These are phyloP conservation scores for Tautogolabrus adspersus DNA, from an alignment of 2,113 vertebrate species.

Conservation along the genomic window DNA sequence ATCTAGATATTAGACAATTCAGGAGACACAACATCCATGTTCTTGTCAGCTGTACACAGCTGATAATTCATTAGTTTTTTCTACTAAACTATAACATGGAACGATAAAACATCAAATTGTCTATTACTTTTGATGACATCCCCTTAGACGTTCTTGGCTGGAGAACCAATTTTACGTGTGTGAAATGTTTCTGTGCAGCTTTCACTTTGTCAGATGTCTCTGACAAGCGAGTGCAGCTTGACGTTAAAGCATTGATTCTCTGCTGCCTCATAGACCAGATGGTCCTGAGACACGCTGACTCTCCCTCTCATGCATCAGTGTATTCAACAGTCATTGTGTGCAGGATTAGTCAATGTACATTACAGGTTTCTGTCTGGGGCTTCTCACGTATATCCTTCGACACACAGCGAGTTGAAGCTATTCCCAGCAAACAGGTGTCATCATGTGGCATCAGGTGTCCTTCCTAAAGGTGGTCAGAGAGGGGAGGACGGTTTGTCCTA, in stretches of 20 bases:
- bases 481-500: conserved; percentile 59
- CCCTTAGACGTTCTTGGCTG: background rate
- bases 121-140: conserved; percentile 9
- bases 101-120: background rate
- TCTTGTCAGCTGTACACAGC: no score
- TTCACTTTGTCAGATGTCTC: conserved; percentile 50
- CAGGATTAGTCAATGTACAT: conserved; percentile 51
- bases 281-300: conserved; percentile 45
- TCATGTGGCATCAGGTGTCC: conserved; percentile 69
- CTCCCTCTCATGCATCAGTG: conserved; percentile 27
- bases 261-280: conserved; percentile 53
- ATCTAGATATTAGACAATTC: no score
- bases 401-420: conserved; percentile 32
- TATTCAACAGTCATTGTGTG: conserved; percentile 61
- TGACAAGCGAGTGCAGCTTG: conserved; percentile 49
- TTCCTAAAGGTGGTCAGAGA: conserved; percentile 53
- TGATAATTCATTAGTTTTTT: background rate
- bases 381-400: conserved; percentile 47
- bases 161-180: background rate
- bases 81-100: background rate
- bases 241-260: conserved; percentile 30
- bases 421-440: conserved; percentile 71
- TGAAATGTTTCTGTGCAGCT: conserved; percentile 2
- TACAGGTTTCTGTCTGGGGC: conserved; percentile 7
- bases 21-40: no score